A percentile compares a stretch with the other conserved stretches of the same genome.
These are phyloP conservation scores for Conus ventricosus DNA, from an alignment of 1,140 invertebrate genomes.

Conservation along the genomic window DNA sequence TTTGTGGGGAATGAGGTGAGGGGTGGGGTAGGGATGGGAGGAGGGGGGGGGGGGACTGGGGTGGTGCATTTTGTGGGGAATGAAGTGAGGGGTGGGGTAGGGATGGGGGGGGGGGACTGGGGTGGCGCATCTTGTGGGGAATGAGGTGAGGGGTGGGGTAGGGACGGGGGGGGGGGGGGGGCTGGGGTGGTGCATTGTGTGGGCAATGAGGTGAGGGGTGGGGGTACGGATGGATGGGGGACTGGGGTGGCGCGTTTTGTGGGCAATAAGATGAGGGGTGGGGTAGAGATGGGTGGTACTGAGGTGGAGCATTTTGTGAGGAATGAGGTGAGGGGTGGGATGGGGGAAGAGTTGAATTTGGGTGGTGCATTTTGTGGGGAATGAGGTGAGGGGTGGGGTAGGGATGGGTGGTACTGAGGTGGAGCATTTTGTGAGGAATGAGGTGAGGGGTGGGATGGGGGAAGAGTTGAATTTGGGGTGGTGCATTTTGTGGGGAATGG, in stretches of 20 bases:
- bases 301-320: too few relatives aligned
- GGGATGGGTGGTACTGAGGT: neutral
- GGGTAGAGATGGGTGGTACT: too few relatives aligned
- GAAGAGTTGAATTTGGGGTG: too few relatives aligned
- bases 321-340: neutral
- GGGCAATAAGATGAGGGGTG: too few relatives aligned
- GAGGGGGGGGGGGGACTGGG: neutral
- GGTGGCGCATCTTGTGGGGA: neutral
- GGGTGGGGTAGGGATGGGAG: neutral
- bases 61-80: too few relatives aligned
- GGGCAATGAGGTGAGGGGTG: neutral
- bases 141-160: too few relatives aligned
- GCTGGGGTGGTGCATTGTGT: too few relatives aligned
- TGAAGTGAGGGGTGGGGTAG: neutral
- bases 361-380: too few relatives aligned
- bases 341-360: neutral
- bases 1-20: neutral
- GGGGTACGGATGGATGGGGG: neutral
- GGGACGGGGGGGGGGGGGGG: too few relatives aligned
- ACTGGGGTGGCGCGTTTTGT: neutral
- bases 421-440: too few relatives aligned
- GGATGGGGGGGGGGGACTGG: neutral
- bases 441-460: too few relatives aligned
- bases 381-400: neutral
- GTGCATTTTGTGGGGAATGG: too few relatives aligned